phyloP scores from a whole-genome alignment of 1,140 invertebrate species.

The Sarcophaga bullata region DNA sequence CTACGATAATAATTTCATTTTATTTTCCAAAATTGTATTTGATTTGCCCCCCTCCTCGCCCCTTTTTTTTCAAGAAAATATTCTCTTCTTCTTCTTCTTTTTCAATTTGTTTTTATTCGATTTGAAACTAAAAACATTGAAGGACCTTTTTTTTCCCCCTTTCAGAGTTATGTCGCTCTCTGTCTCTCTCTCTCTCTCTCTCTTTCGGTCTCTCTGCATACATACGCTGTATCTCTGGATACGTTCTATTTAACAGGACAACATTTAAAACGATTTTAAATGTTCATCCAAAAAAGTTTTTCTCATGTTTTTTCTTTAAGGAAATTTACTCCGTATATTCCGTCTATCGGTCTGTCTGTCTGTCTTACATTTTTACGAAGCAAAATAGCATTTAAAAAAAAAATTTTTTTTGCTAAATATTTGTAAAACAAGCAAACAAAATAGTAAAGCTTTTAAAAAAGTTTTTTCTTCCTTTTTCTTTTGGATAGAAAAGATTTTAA shows the following conservation, averaged over 20 bases:
- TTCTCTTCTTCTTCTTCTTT: too few relatives aligned
- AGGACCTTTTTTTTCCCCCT: neutral
- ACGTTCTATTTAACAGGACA: neutral
- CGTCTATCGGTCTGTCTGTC: too few relatives aligned
- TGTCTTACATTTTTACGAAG: neutral
- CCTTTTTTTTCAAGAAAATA: too few relatives aligned
- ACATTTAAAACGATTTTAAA: neutral
- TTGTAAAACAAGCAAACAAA: neutral
- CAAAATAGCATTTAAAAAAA: neutral
- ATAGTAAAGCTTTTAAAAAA: neutral
- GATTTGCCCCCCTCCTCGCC: too few relatives aligned
- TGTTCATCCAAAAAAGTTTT: constrained; percentile 3
- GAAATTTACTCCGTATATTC: too few relatives aligned
- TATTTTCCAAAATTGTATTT: too few relatives aligned
- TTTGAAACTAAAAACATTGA: neutral
- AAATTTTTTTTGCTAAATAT: neutral
- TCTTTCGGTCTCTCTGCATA: neutral
- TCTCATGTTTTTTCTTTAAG: neutral
- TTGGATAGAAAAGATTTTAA: too few relatives aligned
- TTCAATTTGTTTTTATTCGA: too few relatives aligned
- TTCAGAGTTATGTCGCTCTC: neutral
- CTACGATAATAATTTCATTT: too few relatives aligned
- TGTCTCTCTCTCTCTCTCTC: neutral
- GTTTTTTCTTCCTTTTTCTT: too few relatives aligned
- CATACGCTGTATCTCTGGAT: neutral